phyloP scores from a whole-genome alignment of 1,140 invertebrate species.

The Cotesia vestalis region DNA sequence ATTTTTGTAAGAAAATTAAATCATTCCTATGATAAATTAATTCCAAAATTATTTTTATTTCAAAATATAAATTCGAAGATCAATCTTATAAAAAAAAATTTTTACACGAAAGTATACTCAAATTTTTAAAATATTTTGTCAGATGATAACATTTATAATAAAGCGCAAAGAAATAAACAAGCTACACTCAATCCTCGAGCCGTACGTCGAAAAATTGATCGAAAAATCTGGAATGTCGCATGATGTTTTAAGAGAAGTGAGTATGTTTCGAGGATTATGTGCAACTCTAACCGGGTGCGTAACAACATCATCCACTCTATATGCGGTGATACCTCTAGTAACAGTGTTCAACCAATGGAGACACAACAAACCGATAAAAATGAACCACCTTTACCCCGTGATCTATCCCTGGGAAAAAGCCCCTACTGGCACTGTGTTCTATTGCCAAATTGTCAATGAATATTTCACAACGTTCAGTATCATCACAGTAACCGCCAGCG shows the following conservation, averaged over 20 bases:
- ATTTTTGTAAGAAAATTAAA: too few relatives aligned
- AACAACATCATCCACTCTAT: not conserved
- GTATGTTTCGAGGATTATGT: not conserved
- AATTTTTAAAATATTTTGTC: too few relatives aligned
- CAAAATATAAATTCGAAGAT: too few relatives aligned
- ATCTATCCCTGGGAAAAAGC: constrained; percentile 23
- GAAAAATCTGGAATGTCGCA: not conserved
- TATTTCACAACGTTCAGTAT: not conserved
- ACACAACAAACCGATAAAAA: constrained; percentile 15
- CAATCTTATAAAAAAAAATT: too few relatives aligned
- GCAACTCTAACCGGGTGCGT: not conserved
- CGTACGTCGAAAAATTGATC: not conserved
- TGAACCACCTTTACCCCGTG: constrained; percentile 19
- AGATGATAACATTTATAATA: constrained; percentile 6
- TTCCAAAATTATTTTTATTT: too few relatives aligned
- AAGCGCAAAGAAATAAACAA: not conserved
- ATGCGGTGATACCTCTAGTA: constrained; percentile 2
- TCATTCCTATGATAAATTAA: too few relatives aligned
- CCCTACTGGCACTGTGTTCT: not conserved
- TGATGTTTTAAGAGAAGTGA: not conserved
- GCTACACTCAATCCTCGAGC: constrained; percentile 10
- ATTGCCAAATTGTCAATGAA: constrained; percentile 2
- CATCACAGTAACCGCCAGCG: not conserved
- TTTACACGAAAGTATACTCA: too few relatives aligned
- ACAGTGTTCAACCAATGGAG: not conserved